Conservation (phyloP, 2,797 vertebrate species). For the Octomys mimax region DNA sequence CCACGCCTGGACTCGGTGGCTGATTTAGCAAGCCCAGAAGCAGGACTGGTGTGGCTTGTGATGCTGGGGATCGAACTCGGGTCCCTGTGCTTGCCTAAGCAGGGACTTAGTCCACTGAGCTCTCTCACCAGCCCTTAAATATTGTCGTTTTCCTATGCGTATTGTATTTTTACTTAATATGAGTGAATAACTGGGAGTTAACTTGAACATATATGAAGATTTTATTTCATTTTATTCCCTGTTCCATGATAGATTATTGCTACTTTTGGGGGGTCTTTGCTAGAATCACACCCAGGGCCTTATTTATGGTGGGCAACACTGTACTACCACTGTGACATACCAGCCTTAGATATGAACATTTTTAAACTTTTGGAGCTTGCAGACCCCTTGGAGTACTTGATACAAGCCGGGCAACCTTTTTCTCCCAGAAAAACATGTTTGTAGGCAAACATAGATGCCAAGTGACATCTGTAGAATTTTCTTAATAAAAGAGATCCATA, state of each 20-base stretch:
- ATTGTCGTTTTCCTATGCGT: background rate
- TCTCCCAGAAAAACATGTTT: background rate
- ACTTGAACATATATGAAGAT: background rate
- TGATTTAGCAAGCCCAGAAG: no score
- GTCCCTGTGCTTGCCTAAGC: no score
- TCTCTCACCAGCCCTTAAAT: background rate
- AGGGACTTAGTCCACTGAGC: no score
- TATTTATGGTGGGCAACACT: no score
- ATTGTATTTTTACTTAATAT: conserved; percentile 36
- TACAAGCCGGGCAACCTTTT: background rate
- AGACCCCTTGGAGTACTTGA: background rate
- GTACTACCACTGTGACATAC: no score
- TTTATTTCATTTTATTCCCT: conserved; percentile 34
- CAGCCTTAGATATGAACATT: background rate
- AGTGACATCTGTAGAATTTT: background rate
- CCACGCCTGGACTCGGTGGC: no score
- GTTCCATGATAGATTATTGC: conserved; percentile 9
- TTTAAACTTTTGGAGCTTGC: background rate
- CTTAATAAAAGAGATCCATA: background rate
- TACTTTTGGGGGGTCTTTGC: background rate
- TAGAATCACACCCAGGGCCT: background rate
- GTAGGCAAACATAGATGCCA: background rate
- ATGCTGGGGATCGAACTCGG: no score
- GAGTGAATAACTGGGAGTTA: conserved; percentile 20
- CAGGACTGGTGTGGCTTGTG: no score